A percentile compares a stretch with the other conserved stretches of the same genome.
These are phyloP conservation scores for Accipiter superciliosus DNA, from an alignment of 2,797 vertebrate species.

Conservation along the genomic window DNA sequence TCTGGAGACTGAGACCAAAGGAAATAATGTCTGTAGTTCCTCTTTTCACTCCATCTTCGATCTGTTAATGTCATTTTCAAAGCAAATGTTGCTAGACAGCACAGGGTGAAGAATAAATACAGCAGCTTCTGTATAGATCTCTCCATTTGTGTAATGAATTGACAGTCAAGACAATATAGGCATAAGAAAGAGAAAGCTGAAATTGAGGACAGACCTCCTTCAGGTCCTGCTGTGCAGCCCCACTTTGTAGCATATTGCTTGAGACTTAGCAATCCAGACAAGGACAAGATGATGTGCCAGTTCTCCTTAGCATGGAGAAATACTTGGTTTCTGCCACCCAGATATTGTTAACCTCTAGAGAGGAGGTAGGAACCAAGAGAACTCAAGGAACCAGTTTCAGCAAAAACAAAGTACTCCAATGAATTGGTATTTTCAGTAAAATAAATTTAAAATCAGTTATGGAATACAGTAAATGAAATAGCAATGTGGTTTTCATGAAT, in stretches of 20 bases:
- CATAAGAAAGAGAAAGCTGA: background rate
- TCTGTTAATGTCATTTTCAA: background rate
- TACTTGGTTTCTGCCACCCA: background rate
- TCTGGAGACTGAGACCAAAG: background rate
- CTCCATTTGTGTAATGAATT: background rate
- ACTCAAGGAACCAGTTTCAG: background rate
- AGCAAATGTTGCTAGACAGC: background rate
- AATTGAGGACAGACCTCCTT: background rate
- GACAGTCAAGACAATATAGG: background rate
- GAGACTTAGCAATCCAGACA: background rate
- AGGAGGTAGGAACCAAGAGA: background rate
- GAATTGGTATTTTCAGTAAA: background rate
- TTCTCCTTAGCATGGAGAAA: background rate
- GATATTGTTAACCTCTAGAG: background rate
- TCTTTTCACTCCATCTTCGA: background rate
- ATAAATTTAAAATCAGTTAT: background rate
- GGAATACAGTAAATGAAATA: background rate
- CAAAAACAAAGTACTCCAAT: background rate
- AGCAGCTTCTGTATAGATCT: background rate
- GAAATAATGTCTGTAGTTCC: background rate
- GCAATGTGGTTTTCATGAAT: background rate
- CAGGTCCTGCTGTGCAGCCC: background rate
- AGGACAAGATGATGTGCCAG: background rate
- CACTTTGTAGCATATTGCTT: background rate
- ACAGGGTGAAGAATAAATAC: background rate